Base-by-base conservation (phyloP, 2,797 vertebrate genomes). In the Pelochelys cantorii region DNA sequence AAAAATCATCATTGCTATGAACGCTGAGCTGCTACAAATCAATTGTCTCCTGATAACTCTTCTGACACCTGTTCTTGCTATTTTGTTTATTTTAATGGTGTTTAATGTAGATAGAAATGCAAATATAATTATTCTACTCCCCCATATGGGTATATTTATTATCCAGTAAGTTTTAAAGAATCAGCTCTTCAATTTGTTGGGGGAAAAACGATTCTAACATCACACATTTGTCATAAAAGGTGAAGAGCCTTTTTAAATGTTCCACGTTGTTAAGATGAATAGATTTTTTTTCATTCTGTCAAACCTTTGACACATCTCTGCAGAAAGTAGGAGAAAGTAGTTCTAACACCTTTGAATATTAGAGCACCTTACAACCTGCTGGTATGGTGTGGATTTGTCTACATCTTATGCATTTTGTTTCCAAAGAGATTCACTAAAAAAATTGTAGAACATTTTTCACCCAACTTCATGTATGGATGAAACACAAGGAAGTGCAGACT, bases 261-360 rank as follows among this genome's bases (percentile, higher is more conserved):
- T 56, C 37, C 77, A 52, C 83, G 92, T 93, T 83, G 93, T 93
- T 83, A 57, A 91, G 55, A 59, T 80, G 25, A 80, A 84, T 53
- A 88, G 79, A 53, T 92, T 53, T 62, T 91, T 62, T 81, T 68
- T 68, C 55, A 22, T 10, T 14, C 7, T 31, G 29, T 84, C 55
- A 90, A 62, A 65, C 89, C 84, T 88, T 90, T 94, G 82, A 85
- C 60, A 65, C 31, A 65, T 34, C 31, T 65, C 62, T 68, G 62
- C n/a, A 71, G n/a, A 71, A 20, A 37, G 17, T 68, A 34, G 34
- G 10, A 71, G 34, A 71, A 11, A 95, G 79, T 86, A 87, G 54
- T 81, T 95, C 90, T 95, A 85, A 94, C 25, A 87, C 55, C 48
- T 92, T 84, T 86, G 84, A 93, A 71, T 89, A 75, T 86, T 87